Base-by-base conservation (phyloP, 2,113 vertebrate genomes). In the Ondatra zibethicus region DNA sequence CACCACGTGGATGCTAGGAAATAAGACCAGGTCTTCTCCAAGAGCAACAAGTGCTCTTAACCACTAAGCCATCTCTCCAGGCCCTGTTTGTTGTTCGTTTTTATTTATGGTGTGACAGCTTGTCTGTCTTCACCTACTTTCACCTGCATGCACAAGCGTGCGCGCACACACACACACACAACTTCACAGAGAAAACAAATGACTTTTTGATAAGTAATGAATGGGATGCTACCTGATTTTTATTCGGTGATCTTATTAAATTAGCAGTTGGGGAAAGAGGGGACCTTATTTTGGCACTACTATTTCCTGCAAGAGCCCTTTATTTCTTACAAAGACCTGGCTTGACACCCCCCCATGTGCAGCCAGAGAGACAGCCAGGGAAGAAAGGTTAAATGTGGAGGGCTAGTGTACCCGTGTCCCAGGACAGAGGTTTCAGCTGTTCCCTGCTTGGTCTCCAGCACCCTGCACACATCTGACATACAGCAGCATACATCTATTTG, bases 171-270 rank as follows among this genome's bases (percentile, higher is more conserved):
- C 68, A 72, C 17, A 19, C 68, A 72, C 13, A 58, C 42, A 25
- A 10, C 31, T n/a, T 94, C 19, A 77, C 11, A 13, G n/a, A 58
- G 33, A 39, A 81, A 89, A 76, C 7, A 65, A 45, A 23, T 82
- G 36, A 8, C 11, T 55, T 47, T 39, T 3, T 72, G 81, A 58
- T 86, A 42, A 85, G n/a, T 73, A 70, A 66, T 58, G 80, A 93
- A 72, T 45, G 55, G 29, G 70, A 25, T 29, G 45, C 27, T 66
- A 65, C 68, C 87, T 91, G 12, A 52, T 27, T 91, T 93, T 93
- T 93, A 89, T 45, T 52, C 39, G 45, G 42, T 45, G 5, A 50
- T 50, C 42, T 93, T 81, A 78, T 70, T 75, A 89, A 95, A 72
- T 72, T 31, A 72, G 72, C 45, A 19, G 39, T 11, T 7, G 5